phyloP scores from a whole-genome alignment of 37 sponge, comb jelly and placozoan species.

The Chondrosia reniformis region DNA sequence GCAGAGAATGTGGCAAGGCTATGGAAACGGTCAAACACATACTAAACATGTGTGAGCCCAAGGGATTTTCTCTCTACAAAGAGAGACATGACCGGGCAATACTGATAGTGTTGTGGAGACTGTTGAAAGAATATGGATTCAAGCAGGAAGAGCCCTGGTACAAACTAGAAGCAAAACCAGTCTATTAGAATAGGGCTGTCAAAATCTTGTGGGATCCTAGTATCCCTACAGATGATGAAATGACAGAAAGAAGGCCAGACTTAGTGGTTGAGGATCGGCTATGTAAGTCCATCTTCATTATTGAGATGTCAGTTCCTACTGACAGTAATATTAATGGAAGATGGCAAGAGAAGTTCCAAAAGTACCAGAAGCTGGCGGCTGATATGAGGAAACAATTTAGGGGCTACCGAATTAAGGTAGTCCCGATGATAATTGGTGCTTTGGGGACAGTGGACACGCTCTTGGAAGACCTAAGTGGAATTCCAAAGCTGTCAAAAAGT shows the following conservation, averaged over 20 bases:
- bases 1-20: no score
- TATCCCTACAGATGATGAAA: no score
- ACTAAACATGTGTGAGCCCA: not conserved
- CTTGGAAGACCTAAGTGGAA: no score
- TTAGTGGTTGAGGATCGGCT: not conserved
- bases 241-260: not conserved
- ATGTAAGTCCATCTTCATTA: not conserved
- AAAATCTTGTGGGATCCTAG: no score
- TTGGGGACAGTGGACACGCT: no score
- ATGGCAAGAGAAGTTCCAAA: not conserved
- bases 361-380: constrained; percentile 13
- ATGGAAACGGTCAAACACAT: not conserved
- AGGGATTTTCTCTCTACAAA: not conserved
- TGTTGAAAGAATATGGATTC: not conserved
- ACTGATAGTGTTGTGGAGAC: not conserved
- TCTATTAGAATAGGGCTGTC: no score
- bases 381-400: no score
- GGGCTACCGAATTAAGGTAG: no score
- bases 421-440: no score
- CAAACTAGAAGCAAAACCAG: not conserved
- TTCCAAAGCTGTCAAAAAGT: no score
- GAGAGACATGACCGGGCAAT: constrained; percentile 9
- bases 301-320: not conserved
- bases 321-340: not conserved
- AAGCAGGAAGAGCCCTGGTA: no score